Evolutionary conservation across 2,113 vertebrate species (phyloP).

Genomic region (Corythaeola cristata): DNA sequence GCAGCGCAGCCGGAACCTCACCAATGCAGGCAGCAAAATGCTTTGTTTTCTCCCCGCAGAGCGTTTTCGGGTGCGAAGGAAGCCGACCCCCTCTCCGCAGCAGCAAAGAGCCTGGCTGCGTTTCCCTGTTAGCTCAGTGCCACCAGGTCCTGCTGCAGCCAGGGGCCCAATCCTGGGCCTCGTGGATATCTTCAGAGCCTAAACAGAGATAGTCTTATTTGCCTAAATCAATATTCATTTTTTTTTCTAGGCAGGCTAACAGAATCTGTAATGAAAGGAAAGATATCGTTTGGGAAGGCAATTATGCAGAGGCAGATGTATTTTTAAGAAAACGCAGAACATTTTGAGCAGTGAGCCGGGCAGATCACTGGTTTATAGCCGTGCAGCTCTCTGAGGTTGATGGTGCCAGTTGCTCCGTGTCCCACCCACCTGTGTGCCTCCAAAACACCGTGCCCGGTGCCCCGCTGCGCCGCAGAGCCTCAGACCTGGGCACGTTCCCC

Average conservation of each 20-base stretch:
- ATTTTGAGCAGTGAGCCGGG: neutral
- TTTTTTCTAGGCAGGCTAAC: neutral
- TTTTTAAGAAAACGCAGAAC: neutral
- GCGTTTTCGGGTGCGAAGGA: neutral
- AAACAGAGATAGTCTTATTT: neutral
- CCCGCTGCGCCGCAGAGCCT: accelerated
- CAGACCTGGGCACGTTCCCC: neutral
- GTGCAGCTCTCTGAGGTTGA: accelerated
- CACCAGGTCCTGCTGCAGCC: neutral
- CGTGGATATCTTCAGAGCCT: neutral
- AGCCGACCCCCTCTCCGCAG: neutral
- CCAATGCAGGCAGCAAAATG: accelerated
- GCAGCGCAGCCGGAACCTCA: neutral
- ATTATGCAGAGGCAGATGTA: neutral
- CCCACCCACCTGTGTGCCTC: neutral
- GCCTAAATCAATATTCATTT: neutral
- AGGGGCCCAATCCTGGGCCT: neutral
- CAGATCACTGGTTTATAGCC: accelerated
- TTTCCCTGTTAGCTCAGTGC: neutral
- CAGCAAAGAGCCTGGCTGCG: neutral
- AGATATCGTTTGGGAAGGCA: neutral
- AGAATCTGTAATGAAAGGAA: neutral
- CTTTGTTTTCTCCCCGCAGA: neutral
- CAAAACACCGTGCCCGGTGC: accelerated
- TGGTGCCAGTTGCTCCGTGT: accelerated